Evolutionary conservation across 2,113 vertebrate species (phyloP), one percentile per base, ranked within the genome.

Genomic region (Tonatia bakeri): DNA sequence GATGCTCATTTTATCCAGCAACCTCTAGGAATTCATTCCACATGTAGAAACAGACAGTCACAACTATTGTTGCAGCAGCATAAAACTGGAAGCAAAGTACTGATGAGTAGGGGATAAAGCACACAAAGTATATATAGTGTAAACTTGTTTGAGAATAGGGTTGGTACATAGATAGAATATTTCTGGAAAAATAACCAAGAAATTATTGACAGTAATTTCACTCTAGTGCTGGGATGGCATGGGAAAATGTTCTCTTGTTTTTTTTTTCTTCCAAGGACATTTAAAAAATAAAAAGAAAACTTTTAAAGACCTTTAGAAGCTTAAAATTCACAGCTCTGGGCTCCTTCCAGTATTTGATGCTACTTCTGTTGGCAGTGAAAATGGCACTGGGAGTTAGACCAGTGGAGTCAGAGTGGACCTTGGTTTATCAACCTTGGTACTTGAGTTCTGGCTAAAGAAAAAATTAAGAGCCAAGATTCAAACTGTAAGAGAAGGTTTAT

Each of bases 151-250:
- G 61, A 33, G 52, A 7, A 6, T 77, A 77, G 13, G 6, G 14
- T 91, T 17, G n/a, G 38, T 64, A 76, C 38, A 12, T 54, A 86
- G 64, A 67, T 31, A 24, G 36, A 61, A 47, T 15, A n/a, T 76
- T 95, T 95, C 81, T 92, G 52, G 38, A 94, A 92, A 72, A 88
- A 64, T 79, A 61, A 43, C 28, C 24, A 88, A 77, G 64, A 88
- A 79, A 85, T 52, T 52, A 14, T 90, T 83, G 36, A 59, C 33
- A 36, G 14, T n/a, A 4, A 31, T 59, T 95, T 94, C 45, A 88
- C 17, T 70, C 28, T 54, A 70, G 6, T 73, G 52, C 28, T 12
- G 10, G 26, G 16, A 69, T 91, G 38, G 8, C 2, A 7, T n/a
- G 20, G n/a, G 45, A 26, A 43, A 80, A 54, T 76, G 36, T 61